Percentiles rank a stretch among this genome's conserved stretches.
Evolutionary conservation across 53 echinoderm and acorn worm species (phyloP).

Genomic region (Glandiceps talaboti): DNA sequence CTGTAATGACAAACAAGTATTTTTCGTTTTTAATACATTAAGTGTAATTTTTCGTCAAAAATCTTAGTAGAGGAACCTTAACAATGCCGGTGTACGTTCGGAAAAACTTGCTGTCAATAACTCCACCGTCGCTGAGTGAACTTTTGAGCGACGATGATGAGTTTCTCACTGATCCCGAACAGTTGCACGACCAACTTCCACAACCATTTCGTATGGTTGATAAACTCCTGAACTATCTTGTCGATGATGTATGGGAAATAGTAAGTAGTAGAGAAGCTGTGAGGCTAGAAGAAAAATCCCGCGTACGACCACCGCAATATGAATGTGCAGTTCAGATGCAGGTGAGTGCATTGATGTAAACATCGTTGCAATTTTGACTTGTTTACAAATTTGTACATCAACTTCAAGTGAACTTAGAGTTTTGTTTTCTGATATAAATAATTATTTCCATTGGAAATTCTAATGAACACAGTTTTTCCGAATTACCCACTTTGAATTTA

Average conservation of each 20-base stretch:
- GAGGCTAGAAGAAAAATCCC: conserved; percentile 36
- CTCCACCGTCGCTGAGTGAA: conserved; percentile 68
- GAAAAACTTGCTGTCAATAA: conserved; percentile 91
- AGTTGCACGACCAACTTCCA: conserved; percentile 74
- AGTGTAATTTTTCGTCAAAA: no score
- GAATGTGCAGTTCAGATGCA: conserved; percentile 54
- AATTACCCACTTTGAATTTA: no score
- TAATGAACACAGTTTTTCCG: no score
- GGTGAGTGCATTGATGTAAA: no score
- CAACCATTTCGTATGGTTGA: conserved; percentile 85
- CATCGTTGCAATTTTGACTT: no score
- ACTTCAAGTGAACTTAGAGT: no score
- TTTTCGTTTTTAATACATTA: no score
- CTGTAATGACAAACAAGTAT: no score
- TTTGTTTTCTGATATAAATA: no score
- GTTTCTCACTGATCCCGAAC: conserved; percentile 79
- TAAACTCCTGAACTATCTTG: conserved; percentile 55
- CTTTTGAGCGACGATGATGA: conserved; percentile 85
- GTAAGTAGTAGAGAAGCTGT: conserved; percentile 46
- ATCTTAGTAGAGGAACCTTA: no score
- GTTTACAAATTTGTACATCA: no score
- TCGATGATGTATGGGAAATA: conserved; percentile 77
- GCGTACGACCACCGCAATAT: conserved; percentile 57
- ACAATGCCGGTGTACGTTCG: conserved; percentile 91
- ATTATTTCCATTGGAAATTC: no score